Evolutionary conservation across 2,888 invertebrate species (phyloP).

Genomic region (Athalia rosae): DNA sequence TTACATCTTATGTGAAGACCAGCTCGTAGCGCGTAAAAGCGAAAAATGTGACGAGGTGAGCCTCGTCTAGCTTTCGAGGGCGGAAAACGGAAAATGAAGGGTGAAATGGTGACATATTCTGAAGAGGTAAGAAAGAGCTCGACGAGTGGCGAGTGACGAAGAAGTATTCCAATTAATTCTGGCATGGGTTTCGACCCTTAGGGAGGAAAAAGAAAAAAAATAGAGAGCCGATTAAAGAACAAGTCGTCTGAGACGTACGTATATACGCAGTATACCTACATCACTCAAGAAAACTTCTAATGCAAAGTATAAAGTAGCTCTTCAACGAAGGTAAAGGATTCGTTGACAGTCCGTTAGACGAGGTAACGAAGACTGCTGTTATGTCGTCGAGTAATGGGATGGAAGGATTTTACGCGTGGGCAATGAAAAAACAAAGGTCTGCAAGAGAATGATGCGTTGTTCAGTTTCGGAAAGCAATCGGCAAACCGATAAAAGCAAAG

Average conservation of each 20-base stretch:
- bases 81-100: conserved; percentile 13
- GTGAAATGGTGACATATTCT: neutral
- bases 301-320: too few relatives aligned
- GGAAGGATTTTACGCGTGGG: conserved; percentile 5
- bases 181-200: neutral
- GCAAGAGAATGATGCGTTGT: too few relatives aligned
- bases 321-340: neutral
- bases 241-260: neutral
- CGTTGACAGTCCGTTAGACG: neutral
- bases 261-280: neutral
- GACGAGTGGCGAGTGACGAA: neutral
- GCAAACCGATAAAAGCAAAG: too few relatives aligned
- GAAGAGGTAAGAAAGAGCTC: too few relatives aligned
- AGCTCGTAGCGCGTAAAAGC: neutral
- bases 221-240: neutral
- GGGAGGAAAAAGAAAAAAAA: neutral
- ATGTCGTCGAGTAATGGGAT: neutral
- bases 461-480: too few relatives aligned
- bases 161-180: conserved; percentile 1
- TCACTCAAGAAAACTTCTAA: too few relatives aligned
- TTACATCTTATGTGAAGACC: neutral
- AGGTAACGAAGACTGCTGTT: neutral
- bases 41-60: conserved; percentile 14
- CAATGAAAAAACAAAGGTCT: neutral
- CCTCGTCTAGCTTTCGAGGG: conserved; percentile 13